Base-by-base conservation (phyloP, 2,888 invertebrate species). In the Cerceris ruficornis region DNA sequence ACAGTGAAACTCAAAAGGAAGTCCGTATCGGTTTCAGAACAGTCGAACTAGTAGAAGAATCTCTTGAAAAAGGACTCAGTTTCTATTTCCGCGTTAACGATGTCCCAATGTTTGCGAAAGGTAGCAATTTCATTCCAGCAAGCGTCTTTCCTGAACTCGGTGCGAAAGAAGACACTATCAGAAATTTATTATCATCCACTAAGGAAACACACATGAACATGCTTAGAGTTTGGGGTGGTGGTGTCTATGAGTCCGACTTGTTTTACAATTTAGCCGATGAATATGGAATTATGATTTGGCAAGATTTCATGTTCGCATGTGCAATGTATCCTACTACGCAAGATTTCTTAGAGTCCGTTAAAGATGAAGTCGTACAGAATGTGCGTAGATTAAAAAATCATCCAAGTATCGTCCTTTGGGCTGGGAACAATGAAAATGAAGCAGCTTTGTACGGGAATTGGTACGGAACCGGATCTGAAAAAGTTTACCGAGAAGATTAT, bases 191-290 rank as follows among this genome's bases (percentile, higher is more conserved):
- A 50, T 89, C 92, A 67, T 95, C 97, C 0, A 96, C 96, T 0
- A 95, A 94, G 82, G 95, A 95, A 8, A 95, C 96, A 0, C 95
- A 98, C 90, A 98, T 98, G 97, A 97, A 97, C 88, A 97, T 98
- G 95, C 93, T 99, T 13, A 94, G 99, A n/a, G 97, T 99, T 0
- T 99, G 99, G 99, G 99, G 99, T 41, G 99, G 99, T n/a, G 99
- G 98, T 0, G 93, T 98, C 0, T 99, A 99, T 89, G 99, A 99
- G 90, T 95, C 96, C 0, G 97, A 98, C 84, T 94, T 95, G 72
- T 98, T 99, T 92, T 99, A 99, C 91, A 93, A 95, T 80, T 91
- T 96, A 49, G 97, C 98, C 69, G 98, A 99, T 90, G 94, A 96
- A 89, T 93, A 96, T 64, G 99, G 99, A 0, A 96, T 99, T 60